Base-by-base conservation (phyloP, 1,140 invertebrate genomes). In the Drosophila hydei region DNA sequence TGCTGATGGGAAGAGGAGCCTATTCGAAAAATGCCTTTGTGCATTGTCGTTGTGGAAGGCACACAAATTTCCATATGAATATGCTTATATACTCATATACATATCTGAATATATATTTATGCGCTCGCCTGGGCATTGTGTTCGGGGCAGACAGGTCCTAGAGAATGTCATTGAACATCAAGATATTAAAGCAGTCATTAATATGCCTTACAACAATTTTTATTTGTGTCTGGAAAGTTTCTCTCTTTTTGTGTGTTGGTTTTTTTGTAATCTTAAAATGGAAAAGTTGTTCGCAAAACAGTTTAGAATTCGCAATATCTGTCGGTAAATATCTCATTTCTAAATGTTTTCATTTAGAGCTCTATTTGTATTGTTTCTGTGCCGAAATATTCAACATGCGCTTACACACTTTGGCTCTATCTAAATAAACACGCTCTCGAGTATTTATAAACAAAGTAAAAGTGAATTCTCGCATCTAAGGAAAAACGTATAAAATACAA, bases 151-250 rank as follows among this genome's bases (percentile, higher is more conserved):
- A 84, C 69, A 72, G 48, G 51, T 60, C 52, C 48, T 71, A 62
- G 77, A 77, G 61, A 77, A 85, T 85, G 73, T 77, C 80, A 77
- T 79, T 84, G 73, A 85, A 84, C 80, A 85, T 85, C 77, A 73
- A 85, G 80, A 85, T 85, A 85, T 79, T 62, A 61, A 80, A 73
- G 47, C 23, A 56, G 43, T 54, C 65, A 68, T 78, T 77, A 84
- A 74, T 78, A 75, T 83, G 75, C 69, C 36, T 51, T 33, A 61
- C 63, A 47, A 59, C 45, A 77, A 19, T 27, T 67, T 50, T 42
- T 38, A 27, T 33, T 33, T 40, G 30, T 48, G 42, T 38, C 54
- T 70, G 30, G 21, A 63, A 70, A 70, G 38, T 42, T 42, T 42
- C 14, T 14, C 38, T 42, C 36, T 51, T 56, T 33, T 11, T 3